phyloP scores from a whole-genome alignment of 2,113 vertebrate genomes.

The Riparia riparia region DNA sequence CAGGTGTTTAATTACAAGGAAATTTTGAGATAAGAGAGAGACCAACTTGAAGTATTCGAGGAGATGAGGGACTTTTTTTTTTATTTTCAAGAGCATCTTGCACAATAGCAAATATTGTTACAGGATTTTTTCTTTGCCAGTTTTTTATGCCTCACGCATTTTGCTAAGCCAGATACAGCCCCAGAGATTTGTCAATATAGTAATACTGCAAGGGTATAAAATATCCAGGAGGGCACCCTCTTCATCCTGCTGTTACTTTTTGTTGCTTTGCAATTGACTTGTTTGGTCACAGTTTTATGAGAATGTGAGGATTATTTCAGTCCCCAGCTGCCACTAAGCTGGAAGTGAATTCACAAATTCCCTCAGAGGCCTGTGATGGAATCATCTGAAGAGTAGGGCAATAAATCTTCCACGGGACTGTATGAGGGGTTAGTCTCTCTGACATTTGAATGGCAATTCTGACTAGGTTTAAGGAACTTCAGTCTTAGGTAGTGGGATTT shows the following conservation, averaged over 20 bases:
- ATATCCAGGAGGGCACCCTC: not conserved
- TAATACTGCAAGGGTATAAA: not conserved
- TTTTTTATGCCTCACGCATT: not conserved
- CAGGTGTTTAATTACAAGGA: constrained; percentile 18
- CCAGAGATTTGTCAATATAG: not conserved
- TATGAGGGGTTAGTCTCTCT: not conserved
- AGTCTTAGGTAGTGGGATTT: not conserved
- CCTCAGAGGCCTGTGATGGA: not conserved
- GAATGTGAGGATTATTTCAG: not conserved
- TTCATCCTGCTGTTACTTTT: not conserved
- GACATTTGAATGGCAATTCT: not conserved
- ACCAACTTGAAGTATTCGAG: not conserved
- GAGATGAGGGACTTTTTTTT: not conserved
- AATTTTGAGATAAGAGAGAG: not conserved
- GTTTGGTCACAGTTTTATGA: not conserved
- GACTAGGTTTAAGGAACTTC: not conserved
- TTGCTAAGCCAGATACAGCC: not conserved
- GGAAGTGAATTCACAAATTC: not conserved
- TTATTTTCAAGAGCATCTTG: not conserved
- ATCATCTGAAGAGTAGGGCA: not conserved
- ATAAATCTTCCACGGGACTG: not conserved
- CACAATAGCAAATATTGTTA: not conserved
- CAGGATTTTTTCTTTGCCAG: not conserved
- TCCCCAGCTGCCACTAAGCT: not conserved
- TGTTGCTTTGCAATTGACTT: not conserved